phyloP scores from a whole-genome alignment of 2,888 invertebrate genomes.

The Hyles lineata region DNA sequence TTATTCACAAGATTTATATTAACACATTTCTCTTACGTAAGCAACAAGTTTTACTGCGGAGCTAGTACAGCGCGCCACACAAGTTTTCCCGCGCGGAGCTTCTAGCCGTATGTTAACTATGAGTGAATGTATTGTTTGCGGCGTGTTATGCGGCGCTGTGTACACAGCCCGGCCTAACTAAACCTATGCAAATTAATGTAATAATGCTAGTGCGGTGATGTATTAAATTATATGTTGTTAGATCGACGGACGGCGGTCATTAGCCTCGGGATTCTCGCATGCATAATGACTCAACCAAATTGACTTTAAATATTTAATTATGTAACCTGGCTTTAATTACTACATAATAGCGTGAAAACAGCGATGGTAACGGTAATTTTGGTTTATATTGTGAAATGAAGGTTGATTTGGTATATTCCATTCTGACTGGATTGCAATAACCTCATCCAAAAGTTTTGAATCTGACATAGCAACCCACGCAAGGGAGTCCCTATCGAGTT shows the following conservation, averaged over 20 bases:
- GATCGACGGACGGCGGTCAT: neutral
- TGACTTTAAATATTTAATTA: neutral
- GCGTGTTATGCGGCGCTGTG: too few species aligned
- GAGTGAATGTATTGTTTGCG: neutral
- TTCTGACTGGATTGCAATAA: too few species aligned
- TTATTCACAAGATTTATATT: neutral
- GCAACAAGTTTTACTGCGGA: neutral
- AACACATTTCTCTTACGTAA: neutral
- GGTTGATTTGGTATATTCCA: too few species aligned
- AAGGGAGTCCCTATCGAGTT: too few species aligned
- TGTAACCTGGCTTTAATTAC: neutral
- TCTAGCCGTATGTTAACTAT: neutral
- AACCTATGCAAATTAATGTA: neutral
- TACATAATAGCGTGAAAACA: neutral
- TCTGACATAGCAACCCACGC: too few species aligned
- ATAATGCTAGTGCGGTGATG: neutral
- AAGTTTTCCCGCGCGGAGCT: neutral
- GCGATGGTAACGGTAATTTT: too few species aligned
- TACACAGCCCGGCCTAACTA: neutral
- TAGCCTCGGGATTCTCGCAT: neutral
- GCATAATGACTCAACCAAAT: neutral
- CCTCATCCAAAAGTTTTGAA: too few species aligned
- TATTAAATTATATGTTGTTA: neutral
- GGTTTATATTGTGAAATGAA: too few species aligned
- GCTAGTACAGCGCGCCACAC: neutral